Percentiles rank a stretch among this genome's conserved stretches.
phyloP scores from a whole-genome alignment of 2,888 invertebrate genomes.

The Synergus gifuensis region DNA sequence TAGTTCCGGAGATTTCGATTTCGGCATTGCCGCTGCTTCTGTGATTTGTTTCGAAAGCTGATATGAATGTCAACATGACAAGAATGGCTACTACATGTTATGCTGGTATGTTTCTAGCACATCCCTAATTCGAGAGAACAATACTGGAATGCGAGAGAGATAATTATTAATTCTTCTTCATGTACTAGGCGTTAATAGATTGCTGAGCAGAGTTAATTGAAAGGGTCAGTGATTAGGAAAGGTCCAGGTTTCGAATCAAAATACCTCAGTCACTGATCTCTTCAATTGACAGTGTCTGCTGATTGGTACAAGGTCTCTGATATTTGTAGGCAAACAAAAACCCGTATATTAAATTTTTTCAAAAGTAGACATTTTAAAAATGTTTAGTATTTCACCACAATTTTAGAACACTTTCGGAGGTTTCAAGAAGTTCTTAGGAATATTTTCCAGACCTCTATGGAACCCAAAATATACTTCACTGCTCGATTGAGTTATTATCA shows the following conservation, averaged over 20 bases:
- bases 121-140: not conserved
- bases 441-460: not conserved
- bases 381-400: no score
- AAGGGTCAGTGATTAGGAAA: not conserved
- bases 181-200: not conserved
- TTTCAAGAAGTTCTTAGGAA: no score
- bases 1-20: not conserved
- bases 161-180: conserved; percentile 4
- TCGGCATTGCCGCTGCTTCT: conserved; percentile 20
- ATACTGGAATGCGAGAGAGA: not conserved
- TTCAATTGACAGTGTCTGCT: not conserved
- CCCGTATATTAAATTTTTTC: not conserved
- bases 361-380: not conserved
- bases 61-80: conserved; percentile 49
- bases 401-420: not conserved
- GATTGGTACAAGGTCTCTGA: not conserved
- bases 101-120: conserved; percentile 66
- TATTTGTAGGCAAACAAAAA: not conserved
- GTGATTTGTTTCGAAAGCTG: conserved; percentile 37
- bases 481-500: conserved; percentile 13
- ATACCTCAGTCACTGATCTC: not conserved
- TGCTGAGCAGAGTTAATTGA: not conserved
- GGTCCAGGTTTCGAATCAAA: not conserved
- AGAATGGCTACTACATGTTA: conserved; percentile 74
- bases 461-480: not conserved